Percentiles rank a stretch among this genome's conserved stretches.
phyloP scores from a whole-genome alignment of 2,888 invertebrate species.

The Dioctria linearis region DNA sequence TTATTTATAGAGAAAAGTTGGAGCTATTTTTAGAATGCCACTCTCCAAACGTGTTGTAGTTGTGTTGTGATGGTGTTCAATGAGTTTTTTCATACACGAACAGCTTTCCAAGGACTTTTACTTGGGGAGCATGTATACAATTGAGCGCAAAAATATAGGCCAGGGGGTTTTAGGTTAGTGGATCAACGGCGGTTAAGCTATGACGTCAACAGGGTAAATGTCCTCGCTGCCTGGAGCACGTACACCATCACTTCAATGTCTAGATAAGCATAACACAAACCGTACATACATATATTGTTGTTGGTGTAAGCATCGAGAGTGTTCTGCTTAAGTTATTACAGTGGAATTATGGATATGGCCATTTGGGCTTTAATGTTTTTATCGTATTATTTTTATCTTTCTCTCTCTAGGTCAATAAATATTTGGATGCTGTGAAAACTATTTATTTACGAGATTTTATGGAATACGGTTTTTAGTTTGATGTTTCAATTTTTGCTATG shows the following conservation, averaged over 20 bases:
- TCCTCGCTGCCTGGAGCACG: constrained; percentile 61
- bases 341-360: too few species aligned
- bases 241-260: constrained; percentile 54
- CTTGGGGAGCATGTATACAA: background rate
- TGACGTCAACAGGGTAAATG: constrained; percentile 65
- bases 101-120: constrained; percentile 44
- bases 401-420: too few species aligned
- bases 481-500: too few species aligned
- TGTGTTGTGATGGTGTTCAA: background rate
- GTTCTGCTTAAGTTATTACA: constrained; percentile 4
- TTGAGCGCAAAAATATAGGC: constrained; percentile 16
- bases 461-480: too few species aligned
- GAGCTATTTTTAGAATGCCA: constrained; percentile 56
- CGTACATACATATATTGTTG: background rate
- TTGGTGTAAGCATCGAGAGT: background rate
- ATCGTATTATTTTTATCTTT: too few species aligned
- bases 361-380: too few species aligned
- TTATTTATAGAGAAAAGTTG: constrained; percentile 55
- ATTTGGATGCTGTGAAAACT: too few species aligned
- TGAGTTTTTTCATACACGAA: constrained; percentile 1
- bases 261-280: constrained; percentile 55
- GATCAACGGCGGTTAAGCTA: constrained; percentile 61
- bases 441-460: too few species aligned
- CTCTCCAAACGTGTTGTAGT: constrained; percentile 36
- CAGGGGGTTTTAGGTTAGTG: constrained; percentile 61